A percentile compares a stretch with the other conserved stretches of the same genome.
Evolutionary conservation across 2,797 vertebrate genomes (phyloP).

Genomic region (Notoglanidium macrostoma): DNA sequence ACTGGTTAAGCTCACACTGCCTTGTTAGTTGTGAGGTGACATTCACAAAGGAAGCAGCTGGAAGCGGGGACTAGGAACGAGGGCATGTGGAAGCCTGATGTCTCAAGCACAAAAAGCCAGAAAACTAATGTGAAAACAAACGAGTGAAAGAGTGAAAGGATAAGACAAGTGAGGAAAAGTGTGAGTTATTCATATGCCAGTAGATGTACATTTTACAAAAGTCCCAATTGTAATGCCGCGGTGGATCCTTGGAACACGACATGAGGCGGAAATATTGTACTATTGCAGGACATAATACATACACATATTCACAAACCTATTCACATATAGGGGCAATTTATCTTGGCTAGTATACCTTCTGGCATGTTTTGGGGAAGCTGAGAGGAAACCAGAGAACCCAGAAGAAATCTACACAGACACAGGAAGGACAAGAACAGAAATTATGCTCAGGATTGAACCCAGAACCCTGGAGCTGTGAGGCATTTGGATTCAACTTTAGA

Average conservation of each 20-base stretch:
- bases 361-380: neutral
- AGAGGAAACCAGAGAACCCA: neutral
- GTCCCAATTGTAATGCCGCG: neutral
- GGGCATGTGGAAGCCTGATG: neutral
- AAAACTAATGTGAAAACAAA: slow-evolving; percentile 21
- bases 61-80: neutral
- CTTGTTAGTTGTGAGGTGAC: slow-evolving; percentile 30
- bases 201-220: neutral
- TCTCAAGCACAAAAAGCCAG: slow-evolving; percentile 8
- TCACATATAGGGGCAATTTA: neutral
- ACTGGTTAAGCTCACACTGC: slow-evolving; percentile 21
- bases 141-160: neutral
- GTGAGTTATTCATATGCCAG: neutral
- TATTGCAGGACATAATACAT: neutral
- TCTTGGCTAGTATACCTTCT: neutral
- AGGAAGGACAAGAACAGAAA: neutral
- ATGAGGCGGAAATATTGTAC: neutral
- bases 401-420: neutral
- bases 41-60: slow-evolving; percentile 14
- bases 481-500: neutral
- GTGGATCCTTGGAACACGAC: neutral
- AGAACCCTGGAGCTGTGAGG: neutral
- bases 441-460: neutral
- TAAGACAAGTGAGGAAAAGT: too few species aligned
- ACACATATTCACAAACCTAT: neutral